Evolutionary conservation across 1,140 invertebrate genomes (phyloP).

Genomic region (Meloidogyne floridensis): DNA sequence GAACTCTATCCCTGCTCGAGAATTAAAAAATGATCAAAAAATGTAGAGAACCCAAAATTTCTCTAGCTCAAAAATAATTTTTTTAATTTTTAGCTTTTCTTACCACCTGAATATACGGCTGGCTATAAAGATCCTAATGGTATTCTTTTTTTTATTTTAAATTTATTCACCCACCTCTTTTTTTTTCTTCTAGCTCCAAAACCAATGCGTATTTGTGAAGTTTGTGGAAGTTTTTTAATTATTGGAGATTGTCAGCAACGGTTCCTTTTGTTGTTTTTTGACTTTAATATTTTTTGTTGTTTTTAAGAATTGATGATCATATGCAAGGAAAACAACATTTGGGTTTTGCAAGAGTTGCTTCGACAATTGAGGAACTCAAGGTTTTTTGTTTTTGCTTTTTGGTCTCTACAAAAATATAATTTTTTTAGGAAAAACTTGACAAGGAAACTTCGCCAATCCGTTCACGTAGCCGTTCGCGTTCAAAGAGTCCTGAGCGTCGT

Average conservation of each 20-base stretch:
- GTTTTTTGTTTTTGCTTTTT: conserved; percentile 24
- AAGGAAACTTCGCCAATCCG: background rate
- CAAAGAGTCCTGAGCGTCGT: background rate
- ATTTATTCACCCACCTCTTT: background rate
- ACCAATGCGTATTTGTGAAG: conserved; percentile 93
- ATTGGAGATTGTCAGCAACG: conserved; percentile 93
- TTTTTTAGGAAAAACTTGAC: background rate
- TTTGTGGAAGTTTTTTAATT: conserved; percentile 95
- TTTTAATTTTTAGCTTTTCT: conserved; percentile 19
- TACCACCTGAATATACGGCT: conserved; percentile 25
- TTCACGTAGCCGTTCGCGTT: background rate
- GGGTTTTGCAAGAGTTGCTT: conserved; percentile 78
- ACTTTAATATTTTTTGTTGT: background rate
- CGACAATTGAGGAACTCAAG: conserved; percentile 66
- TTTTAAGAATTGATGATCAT: conserved; percentile 85
- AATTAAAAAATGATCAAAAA: background rate
- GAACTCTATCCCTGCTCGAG: too few relatives aligned
- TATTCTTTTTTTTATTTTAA: background rate
- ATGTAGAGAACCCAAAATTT: background rate
- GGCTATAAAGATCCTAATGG: conserved; percentile 31
- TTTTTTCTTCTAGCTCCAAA: conserved; percentile 32
- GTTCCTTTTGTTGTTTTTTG: conserved; percentile 9
- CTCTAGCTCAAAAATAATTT: background rate
- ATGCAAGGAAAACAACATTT: conserved; percentile 87
- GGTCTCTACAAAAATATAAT: too few relatives aligned